These are phyloP conservation scores for Tenrec ecaudatus DNA, from an alignment of 2,113 vertebrate genomes.

Conservation along the genomic window DNA sequence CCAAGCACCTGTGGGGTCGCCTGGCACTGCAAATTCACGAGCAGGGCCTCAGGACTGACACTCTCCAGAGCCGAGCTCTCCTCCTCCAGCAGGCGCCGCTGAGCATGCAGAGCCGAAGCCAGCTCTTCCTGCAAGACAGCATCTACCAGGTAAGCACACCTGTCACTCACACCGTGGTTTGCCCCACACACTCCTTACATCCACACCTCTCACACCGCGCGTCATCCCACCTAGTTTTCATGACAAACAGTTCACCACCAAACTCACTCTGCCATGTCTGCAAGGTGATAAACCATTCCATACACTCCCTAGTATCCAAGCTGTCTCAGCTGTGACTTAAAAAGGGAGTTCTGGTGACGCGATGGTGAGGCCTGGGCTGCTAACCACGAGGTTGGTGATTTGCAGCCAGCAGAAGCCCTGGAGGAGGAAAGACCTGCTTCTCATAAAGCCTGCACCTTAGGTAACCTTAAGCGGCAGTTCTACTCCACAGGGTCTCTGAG, in stretches of 20 bases:
- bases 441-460: background rate
- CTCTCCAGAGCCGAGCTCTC: constrained; percentile 85
- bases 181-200: no score
- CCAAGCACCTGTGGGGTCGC: constrained; percentile 87
- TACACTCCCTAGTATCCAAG: background rate
- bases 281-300: background rate
- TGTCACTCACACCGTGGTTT: background rate
- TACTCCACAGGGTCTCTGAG: background rate
- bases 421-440: background rate
- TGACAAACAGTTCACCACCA: background rate
- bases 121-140: constrained; percentile 74
- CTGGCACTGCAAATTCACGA: constrained; percentile 88
- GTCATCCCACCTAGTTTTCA: background rate
- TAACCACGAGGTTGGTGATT: background rate
- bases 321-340: background rate
- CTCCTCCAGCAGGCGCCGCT: constrained; percentile 86
- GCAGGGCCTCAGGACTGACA: constrained; percentile 86
- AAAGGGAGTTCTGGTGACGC: background rate
- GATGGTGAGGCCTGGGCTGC: background rate
- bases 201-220: background rate
- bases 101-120: constrained; percentile 77
- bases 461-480: background rate
- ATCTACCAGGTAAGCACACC: background rate
- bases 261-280: background rate
- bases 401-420: background rate